phyloP scores from a whole-genome alignment of 2,888 invertebrate genomes.

The Meliscaeva auricollis region DNA sequence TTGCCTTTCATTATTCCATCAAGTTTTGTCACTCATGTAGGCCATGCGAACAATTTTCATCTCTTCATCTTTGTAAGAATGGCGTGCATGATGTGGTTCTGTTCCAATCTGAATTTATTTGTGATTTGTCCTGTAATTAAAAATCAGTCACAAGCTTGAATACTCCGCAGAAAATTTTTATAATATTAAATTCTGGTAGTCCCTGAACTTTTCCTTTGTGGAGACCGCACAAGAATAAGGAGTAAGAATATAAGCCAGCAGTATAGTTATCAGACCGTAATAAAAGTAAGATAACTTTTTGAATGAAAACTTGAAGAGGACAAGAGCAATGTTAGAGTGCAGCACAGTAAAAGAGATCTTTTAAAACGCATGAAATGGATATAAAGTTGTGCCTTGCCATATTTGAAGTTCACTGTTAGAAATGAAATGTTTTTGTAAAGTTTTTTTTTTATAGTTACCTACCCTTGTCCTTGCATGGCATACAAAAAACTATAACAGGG shows the following conservation, averaged over 20 bases:
- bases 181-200: conserved; percentile 29
- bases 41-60: too few relatives aligned
- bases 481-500: not conserved
- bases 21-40: too few relatives aligned
- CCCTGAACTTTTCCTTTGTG: conserved; percentile 31
- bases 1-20: too few relatives aligned
- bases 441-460: not conserved
- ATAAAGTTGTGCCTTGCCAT: conserved; percentile 20
- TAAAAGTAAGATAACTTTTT: conserved; percentile 20
- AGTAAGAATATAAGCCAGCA: conserved; percentile 11
- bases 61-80: too few relatives aligned
- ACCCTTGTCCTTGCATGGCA: not conserved
- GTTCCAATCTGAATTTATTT: not conserved
- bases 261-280: conserved; percentile 12
- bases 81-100: not conserved
- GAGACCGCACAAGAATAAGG: conserved; percentile 18
- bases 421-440: not conserved
- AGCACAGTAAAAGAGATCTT: conserved; percentile 23
- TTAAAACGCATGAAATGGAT: conserved; percentile 20
- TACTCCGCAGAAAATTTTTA: conserved; percentile 6
- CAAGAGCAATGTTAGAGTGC: conserved; percentile 17
- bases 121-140: not conserved
- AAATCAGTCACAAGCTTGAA: conserved; percentile 14
- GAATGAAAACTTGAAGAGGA: not conserved
- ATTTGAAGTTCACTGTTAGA: conserved; percentile 22